Evolutionary conservation across 37 sponge, comb jelly and placozoan species (phyloP).

Genomic region (Beroe forskalii): DNA sequence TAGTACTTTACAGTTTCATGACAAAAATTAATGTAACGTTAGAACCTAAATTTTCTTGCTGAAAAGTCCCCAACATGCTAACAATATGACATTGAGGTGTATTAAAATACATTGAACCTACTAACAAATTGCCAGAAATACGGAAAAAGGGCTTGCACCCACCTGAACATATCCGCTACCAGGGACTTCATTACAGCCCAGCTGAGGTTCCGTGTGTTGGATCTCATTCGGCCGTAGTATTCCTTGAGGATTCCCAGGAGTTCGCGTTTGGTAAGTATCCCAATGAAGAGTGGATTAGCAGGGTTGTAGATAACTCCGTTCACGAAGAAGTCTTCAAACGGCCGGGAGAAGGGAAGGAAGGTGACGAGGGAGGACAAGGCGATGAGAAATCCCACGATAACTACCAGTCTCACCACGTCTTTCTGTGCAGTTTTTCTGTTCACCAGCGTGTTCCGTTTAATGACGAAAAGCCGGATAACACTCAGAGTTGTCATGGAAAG

Average conservation of each 20-base stretch:
- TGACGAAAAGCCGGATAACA: background rate
- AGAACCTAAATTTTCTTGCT: too few relatives aligned
- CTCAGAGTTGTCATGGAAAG: background rate
- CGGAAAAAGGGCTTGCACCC: too few relatives aligned
- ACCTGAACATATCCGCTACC: background rate
- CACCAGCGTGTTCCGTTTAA: background rate
- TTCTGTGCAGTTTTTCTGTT: background rate
- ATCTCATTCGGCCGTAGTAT: background rate
- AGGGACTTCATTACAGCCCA: background rate
- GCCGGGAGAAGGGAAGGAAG: background rate
- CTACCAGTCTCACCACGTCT: background rate
- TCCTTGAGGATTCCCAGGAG: background rate
- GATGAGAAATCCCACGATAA: background rate
- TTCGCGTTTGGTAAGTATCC: background rate
- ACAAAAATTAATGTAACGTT: too few relatives aligned
- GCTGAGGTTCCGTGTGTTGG: background rate
- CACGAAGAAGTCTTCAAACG: background rate
- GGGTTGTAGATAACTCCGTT: background rate
- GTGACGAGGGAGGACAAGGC: background rate
- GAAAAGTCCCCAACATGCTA: too few relatives aligned
- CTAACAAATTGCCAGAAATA: too few relatives aligned
- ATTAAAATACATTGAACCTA: too few relatives aligned
- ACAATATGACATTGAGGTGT: too few relatives aligned
- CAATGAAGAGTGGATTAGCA: background rate
- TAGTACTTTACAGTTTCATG: too few relatives aligned